Evolutionary conservation across 2,113 vertebrate genomes (phyloP).

Genomic region (Zootoca vivipara): DNA sequence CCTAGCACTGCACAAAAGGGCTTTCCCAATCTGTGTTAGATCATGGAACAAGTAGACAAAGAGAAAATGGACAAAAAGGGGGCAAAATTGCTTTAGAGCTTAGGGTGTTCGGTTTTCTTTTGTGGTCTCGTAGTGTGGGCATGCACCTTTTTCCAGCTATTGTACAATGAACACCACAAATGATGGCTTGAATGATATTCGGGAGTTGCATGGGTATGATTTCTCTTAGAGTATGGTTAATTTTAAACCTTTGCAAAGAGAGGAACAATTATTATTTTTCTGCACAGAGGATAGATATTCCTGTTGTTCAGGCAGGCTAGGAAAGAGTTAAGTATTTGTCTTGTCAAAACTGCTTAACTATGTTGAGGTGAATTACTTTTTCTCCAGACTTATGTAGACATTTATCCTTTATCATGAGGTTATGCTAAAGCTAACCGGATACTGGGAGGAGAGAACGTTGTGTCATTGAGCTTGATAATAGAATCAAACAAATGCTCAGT

Average conservation of each 20-base stretch:
- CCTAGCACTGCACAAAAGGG: not conserved
- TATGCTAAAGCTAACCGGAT: not conserved
- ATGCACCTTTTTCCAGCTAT: not conserved
- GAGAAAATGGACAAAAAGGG: not conserved
- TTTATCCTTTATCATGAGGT: not conserved
- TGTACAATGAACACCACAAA: not conserved
- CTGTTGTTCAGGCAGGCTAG: not conserved
- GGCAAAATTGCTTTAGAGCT: not conserved
- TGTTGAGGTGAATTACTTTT: constrained; percentile 9
- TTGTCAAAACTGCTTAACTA: not conserved
- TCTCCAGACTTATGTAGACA: not conserved
- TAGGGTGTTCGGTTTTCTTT: not conserved
- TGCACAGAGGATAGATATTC: not conserved
- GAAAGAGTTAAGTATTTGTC: not conserved
- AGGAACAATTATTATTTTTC: not conserved
- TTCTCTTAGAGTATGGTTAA: not conserved
- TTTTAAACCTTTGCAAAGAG: not conserved
- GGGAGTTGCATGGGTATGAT: not conserved
- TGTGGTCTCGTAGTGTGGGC: not conserved
- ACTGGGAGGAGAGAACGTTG: constrained; percentile 8
- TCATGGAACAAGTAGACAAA: not conserved
- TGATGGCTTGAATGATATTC: not conserved
- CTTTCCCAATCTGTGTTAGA: not conserved
- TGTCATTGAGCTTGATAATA: not conserved
- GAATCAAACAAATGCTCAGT: constrained; percentile 18